Base-by-base conservation (phyloP, 2,888 invertebrate species). In the Apodemia hepburni region DNA sequence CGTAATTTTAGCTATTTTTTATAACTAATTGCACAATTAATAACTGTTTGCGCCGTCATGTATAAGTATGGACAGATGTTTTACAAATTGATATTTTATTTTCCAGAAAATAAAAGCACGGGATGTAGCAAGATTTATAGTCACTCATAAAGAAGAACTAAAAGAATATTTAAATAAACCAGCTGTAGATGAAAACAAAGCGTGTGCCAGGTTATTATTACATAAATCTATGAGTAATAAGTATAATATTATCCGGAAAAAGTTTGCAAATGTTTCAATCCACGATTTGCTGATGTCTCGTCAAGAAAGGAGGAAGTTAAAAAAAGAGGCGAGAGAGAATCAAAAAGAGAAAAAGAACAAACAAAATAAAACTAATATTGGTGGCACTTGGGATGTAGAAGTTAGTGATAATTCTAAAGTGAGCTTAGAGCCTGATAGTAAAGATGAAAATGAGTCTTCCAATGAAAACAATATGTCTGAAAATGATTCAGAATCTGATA, bases 21-120 rank as follows among this genome's bases (percentile, higher is more conserved):
- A n/a, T n/a, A n/a, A n/a, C n/a, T n/a, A n/a, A n/a, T n/a, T n/a
- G n/a, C n/a, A n/a, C n/a, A n/a, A n/a, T n/a, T n/a, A n/a, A n/a
- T n/a, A n/a, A n/a, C n/a, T n/a, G n/a, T n/a, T n/a, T n/a, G n/a
- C n/a, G n/a, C n/a, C n/a, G n/a, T n/a, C n/a, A n/a, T n/a, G n/a
- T n/a, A n/a, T n/a, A 33, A 33, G 33, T 33, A 33, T 33, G 33
- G 33, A 33, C 12, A 12, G 12, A 38, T 15, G 5, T 38, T 38
- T 15, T 15, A 38, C 4, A 15, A 12, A 47, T 62, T 42, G 47
- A 27, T 38, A 61, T 54, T 61, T 60, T 29, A 58, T 38, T 57
- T 84, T 79, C 11, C 86, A 91, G 91, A 91, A 90, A 86, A 78
- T 90, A n/a, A 87, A 87, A 74, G 75, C 88, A 3, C 84, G 80